phyloP scores from a whole-genome alignment of 2,113 vertebrate genomes.

The Labeo rohita region DNA sequence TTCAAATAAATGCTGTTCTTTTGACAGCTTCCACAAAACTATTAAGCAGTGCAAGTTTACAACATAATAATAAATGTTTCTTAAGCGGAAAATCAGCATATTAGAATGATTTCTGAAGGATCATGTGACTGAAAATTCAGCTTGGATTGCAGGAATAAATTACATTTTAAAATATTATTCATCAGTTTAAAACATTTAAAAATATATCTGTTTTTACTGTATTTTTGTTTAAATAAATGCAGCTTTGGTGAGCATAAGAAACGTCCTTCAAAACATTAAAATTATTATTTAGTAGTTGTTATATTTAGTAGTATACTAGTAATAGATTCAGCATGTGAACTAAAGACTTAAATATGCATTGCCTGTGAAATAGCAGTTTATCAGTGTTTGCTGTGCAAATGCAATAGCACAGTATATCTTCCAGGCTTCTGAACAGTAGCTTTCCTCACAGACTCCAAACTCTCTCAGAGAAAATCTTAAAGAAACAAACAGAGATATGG shows the following conservation, averaged over 20 bases:
- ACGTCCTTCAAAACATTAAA: neutral
- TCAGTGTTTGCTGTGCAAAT: neutral
- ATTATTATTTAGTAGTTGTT: neutral
- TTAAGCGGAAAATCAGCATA: neutral
- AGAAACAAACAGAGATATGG: conserved; percentile 37
- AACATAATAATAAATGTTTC: neutral
- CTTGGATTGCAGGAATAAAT: neutral
- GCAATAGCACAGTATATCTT: neutral
- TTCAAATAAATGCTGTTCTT: neutral
- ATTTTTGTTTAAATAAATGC: neutral
- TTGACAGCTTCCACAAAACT: too few relatives aligned
- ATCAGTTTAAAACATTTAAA: neutral
- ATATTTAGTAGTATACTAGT: neutral
- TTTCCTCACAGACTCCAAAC: conserved; percentile 6
- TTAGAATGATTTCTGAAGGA: neutral
- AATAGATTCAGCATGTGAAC: neutral
- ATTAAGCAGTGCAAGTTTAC: too few relatives aligned
- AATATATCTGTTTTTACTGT: neutral
- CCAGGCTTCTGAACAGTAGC: conserved; percentile 1
- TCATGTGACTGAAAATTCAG: neutral
- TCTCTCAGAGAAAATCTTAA: neutral
- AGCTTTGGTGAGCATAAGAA: neutral
- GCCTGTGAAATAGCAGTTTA: neutral
- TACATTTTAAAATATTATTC: neutral
- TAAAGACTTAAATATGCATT: neutral